Evolutionary conservation across 2,797 vertebrate species (phyloP), one percentile per base, ranked within the genome.

Genomic region (Falco cherrug): DNA sequence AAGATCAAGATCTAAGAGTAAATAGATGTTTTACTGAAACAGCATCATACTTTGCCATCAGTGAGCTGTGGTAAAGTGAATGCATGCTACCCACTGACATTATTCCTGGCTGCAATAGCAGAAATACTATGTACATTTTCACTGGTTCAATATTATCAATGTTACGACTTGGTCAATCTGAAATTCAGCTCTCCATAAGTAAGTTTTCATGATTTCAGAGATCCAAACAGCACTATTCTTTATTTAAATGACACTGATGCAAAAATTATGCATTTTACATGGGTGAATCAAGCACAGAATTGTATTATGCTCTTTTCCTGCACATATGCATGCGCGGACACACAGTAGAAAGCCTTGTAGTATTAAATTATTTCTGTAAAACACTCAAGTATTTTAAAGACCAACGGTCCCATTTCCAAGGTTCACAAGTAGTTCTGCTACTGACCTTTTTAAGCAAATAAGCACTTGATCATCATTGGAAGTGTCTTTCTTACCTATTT

Each of bases 1-100:
- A 96, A 87, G 69, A 97, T 83, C 89, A 93, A 95, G 77, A 96
- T 91, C 93, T 95, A 90, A 97, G 97, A 96, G 94, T 92, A 92
- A 89, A 81, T 92, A 96, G 92, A 90, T 93, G 77, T 93, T 90
- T 74, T 95, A 95, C 95, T 95, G 92, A 97, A 97, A 97, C 89
- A 97, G 94, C 94, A 95, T 94, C 85, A 9, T 76, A 95, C 90
- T 97, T 97, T 24, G 19, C 80, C 73, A 79, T 95, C 96, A 96
- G 20, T 95, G 96, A 98, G 85, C 93, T 86, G 59, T 88, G 86
- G 82, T 84, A 60, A 96, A 94, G 70, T 84, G 90, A 97, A 94
- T 86, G 82, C 78, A 50, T 95, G 85, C 41, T 77, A 67, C 63
- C 94, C 85, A 64, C 68, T 94, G 97, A 95, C 90, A 77, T 47